phyloP scores from a whole-genome alignment of 2,113 vertebrate species.

The Coreoperca whiteheadi region DNA sequence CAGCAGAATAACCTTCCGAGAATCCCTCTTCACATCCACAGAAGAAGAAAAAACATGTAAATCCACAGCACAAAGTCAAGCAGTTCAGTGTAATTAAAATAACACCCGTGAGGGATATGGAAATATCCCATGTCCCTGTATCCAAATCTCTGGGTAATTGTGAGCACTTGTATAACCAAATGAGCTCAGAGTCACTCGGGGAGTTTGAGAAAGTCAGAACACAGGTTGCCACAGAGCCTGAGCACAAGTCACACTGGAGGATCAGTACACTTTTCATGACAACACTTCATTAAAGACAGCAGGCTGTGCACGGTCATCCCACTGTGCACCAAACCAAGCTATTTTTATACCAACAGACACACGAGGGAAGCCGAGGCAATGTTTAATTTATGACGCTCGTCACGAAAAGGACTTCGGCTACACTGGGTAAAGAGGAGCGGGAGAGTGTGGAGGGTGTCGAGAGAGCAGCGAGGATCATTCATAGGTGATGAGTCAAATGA shows the following conservation, averaged over 20 bases:
- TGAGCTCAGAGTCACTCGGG: conserved; percentile 77
- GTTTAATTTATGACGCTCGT: conserved; percentile 80
- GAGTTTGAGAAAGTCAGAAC: conserved; percentile 76
- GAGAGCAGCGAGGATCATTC: conserved; percentile 43
- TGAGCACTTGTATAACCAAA: conserved; percentile 81
- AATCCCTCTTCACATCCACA: conserved; percentile 50
- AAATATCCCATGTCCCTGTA: conserved; percentile 76
- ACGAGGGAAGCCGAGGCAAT: conserved; percentile 72
- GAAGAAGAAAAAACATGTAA: conserved; percentile 65
- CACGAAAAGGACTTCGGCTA: conserved; percentile 67
- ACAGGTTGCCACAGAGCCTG: conserved; percentile 54
- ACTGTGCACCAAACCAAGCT: conserved; percentile 63
- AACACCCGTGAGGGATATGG: conserved; percentile 78
- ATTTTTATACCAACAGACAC: conserved; percentile 77
- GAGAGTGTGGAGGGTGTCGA: conserved; percentile 41
- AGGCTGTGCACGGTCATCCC: conserved; percentile 57
- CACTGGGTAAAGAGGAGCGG: conserved; percentile 42
- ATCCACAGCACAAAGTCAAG: conserved; percentile 68
- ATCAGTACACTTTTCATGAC: conserved; percentile 66
- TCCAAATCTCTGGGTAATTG: conserved; percentile 76
- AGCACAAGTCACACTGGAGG: conserved; percentile 58
- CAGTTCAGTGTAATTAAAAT: conserved; percentile 78
- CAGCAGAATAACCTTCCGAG: conserved; percentile 54
- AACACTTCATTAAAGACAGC: conserved; percentile 78
- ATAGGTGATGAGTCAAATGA: conserved; percentile 38